A percentile compares a stretch with the other conserved stretches of the same genome.
Conservation (phyloP, 2,888 invertebrate genomes). For the Hirtodrosophila alboralis region DNA sequence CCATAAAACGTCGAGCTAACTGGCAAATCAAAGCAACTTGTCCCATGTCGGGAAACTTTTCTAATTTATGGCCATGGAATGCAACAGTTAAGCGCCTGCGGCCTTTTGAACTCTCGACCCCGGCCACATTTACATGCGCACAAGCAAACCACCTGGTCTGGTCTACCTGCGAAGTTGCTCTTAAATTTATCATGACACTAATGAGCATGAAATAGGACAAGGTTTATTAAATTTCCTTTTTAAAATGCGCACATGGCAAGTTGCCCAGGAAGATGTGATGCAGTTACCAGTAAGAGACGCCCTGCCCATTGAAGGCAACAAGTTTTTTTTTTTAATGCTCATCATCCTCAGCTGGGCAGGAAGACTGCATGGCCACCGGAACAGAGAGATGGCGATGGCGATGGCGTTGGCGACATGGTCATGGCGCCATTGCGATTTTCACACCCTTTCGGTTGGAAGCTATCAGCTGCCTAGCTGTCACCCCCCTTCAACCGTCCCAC, state of each 20-base stretch:
- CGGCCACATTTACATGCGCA: constrained; percentile 59
- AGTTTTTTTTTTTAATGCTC: constrained; percentile 39
- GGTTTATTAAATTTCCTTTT: constrained; percentile 77
- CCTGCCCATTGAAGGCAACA: constrained; percentile 49
- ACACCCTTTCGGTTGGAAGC: constrained; percentile 37
- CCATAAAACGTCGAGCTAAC: constrained; percentile 65
- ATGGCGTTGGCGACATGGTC: constrained; percentile 43
- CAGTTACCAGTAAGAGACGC: constrained; percentile 14
- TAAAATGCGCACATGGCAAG: constrained; percentile 70
- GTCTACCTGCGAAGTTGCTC: constrained; percentile 45
- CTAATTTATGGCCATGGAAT: constrained; percentile 72
- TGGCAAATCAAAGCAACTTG: constrained; percentile 73
- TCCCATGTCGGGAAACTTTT: constrained; percentile 63
- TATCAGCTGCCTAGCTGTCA: constrained; percentile 39
- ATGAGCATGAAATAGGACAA: constrained; percentile 77
- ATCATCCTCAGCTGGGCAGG: constrained; percentile 20
- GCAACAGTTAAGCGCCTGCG: constrained; percentile 70
- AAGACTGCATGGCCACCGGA: constrained; percentile 14
- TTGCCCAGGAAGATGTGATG: constrained; percentile 31
- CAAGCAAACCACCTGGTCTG: not conserved
- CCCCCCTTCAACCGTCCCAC: not conserved
- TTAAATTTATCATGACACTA: constrained; percentile 76
- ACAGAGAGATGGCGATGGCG: not conserved
- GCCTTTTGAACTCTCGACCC: constrained; percentile 53
- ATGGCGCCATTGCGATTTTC: constrained; percentile 60